These are phyloP conservation scores for Salvelinus alpinus DNA, from an alignment of 2,113 vertebrate species.

Conservation along the genomic window DNA sequence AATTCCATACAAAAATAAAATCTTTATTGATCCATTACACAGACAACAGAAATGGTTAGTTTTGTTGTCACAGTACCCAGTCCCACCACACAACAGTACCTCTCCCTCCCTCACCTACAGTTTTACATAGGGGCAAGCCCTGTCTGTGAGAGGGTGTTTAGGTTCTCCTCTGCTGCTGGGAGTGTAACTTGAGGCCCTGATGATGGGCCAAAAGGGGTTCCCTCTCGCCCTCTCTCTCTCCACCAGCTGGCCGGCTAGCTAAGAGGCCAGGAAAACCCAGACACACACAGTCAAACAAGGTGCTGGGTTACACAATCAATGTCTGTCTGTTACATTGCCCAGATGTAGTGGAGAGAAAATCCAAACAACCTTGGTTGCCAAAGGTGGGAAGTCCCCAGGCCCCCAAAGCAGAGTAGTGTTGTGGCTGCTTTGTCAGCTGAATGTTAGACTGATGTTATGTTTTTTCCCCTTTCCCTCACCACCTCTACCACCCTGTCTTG, in stretches of 20 bases:
- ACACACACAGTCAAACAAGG: not conserved
- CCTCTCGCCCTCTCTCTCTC: too few species aligned
- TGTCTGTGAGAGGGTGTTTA: not conserved
- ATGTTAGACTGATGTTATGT: not conserved
- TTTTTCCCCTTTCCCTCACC: too few species aligned
- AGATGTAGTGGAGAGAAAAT: not conserved
- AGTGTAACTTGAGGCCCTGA: not conserved
- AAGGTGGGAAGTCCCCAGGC: not conserved
- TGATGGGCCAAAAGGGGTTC: not conserved
- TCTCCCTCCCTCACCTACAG: not conserved
- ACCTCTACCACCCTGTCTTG: too few species aligned
- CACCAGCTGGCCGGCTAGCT: not conserved
- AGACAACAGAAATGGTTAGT: not conserved
- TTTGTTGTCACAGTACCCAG: not conserved
- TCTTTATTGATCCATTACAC: not conserved
- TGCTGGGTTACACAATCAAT: not conserved
- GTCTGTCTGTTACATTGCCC: not conserved
- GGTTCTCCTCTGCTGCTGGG: not conserved
- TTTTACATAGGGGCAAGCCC: not conserved
- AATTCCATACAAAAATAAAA: not conserved
- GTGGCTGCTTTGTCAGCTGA: not conserved
- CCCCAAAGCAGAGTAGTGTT: not conserved
- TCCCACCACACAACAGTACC: too few species aligned
- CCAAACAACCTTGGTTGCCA: not conserved
- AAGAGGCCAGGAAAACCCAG: not conserved